Evolutionary conservation across 2,113 vertebrate species (phyloP).

Genomic region (Epinephelus moara): DNA sequence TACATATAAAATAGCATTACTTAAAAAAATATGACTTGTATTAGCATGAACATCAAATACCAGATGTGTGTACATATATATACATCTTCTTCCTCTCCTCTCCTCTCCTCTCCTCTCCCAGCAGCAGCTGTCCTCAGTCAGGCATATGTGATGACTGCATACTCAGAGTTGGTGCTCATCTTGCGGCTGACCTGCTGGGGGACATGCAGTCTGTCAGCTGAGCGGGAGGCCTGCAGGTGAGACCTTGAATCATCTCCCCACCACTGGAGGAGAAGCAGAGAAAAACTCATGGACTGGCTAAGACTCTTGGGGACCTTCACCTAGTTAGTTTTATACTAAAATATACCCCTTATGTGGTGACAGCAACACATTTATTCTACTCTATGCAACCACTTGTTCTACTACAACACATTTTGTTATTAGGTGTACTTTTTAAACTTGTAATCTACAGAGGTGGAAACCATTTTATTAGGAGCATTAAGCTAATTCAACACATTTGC

Average conservation of each 20-base stretch:
- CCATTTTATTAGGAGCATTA: not conserved
- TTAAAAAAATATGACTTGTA: not conserved
- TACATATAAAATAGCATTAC: not conserved
- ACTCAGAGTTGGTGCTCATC: constrained; percentile 86
- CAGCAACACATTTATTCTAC: not conserved
- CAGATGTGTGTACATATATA: not conserved
- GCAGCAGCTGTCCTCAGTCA: constrained; percentile 31
- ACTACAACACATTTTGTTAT: not conserved
- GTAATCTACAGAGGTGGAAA: not conserved
- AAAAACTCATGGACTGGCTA: not conserved
- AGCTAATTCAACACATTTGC: not conserved
- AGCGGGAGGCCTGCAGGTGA: constrained; percentile 77
- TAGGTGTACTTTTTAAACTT: not conserved
- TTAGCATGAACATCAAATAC: not conserved
- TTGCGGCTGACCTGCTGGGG: constrained; percentile 82
- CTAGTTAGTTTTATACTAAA: not conserved
- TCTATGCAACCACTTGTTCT: not conserved
- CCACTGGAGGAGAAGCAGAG: constrained; percentile 63
- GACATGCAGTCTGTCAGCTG: constrained; percentile 83
- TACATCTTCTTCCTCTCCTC: not conserved
- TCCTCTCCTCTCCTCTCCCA: too few relatives aligned
- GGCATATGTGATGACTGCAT: constrained; percentile 85
- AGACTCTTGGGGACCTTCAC: not conserved
- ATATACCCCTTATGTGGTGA: not conserved
- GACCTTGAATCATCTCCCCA: constrained; percentile 66